Evolutionary conservation across 2,797 vertebrate genomes (phyloP).

Genomic region (Loriculus beryllinus): DNA sequence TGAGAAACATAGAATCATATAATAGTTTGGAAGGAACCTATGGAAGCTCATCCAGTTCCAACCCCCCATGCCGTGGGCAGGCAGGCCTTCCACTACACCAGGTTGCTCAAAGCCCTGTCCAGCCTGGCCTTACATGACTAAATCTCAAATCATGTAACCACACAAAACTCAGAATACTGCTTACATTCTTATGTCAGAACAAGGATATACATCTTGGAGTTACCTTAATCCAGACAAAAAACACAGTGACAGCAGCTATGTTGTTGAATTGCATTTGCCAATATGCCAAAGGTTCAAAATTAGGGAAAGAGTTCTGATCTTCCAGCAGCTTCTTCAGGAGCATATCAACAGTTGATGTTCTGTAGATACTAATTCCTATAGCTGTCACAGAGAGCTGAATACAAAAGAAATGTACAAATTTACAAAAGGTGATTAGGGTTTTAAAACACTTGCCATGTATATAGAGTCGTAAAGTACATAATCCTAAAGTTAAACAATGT

Average conservation of each 20-base stretch:
- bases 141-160: not conserved
- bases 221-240: constrained; percentile 98
- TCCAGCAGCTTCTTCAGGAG: constrained; percentile 84
- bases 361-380: constrained; percentile 87
- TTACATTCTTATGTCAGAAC: not conserved
- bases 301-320: constrained; percentile 85
- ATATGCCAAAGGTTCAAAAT: constrained; percentile 87
- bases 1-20: not conserved
- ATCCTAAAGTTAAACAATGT: not conserved
- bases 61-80: not conserved
- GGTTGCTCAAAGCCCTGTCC: not conserved
- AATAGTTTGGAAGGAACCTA: not conserved
- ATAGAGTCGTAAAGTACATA: not conserved
- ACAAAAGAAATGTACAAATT: not conserved
- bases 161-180: not conserved
- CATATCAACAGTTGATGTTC: constrained; percentile 81
- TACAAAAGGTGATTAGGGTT: not conserved
- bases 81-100: no score
- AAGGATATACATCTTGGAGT: not conserved
- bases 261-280: constrained; percentile 94
- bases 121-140: not conserved
- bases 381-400: constrained; percentile 86
- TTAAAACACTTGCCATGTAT: not conserved
- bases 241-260: constrained; percentile 88
- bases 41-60: not conserved